Conservation (phyloP, 1,140 invertebrate genomes). For the Armadillidium nasatum region DNA sequence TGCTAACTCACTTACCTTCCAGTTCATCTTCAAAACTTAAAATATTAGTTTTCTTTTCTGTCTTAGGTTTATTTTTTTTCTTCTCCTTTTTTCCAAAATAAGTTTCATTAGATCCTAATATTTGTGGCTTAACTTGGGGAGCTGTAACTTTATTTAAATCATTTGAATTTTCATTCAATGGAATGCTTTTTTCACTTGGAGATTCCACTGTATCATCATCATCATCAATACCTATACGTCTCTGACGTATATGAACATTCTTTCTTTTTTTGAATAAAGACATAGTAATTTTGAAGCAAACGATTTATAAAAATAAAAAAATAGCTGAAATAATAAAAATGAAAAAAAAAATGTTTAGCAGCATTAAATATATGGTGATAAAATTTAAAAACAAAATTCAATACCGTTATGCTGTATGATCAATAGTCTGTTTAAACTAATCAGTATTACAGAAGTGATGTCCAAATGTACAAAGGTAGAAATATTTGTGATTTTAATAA, state of each 20-base stretch:
- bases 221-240: background rate
- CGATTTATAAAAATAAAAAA: no score
- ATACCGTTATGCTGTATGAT: no score
- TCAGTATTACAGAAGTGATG: no score
- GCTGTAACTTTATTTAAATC: background rate
- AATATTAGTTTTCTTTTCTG: background rate
- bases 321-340: no score
- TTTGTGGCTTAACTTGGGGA: background rate
- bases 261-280: background rate
- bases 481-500: no score
- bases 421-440: no score
- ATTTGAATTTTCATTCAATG: background rate
- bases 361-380: no score
- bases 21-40: constrained; percentile 1
- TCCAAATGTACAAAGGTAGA: no score
- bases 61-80: background rate
- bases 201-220: background rate
- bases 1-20: background rate
- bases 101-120: background rate
- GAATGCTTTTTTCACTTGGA: background rate
- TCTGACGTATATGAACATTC: background rate
- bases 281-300: background rate
- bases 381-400: no score
- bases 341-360: no score
- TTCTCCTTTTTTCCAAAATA: constrained; percentile 3